Conservation (phyloP, 2,113 vertebrate species). For the Gymnogyps californianus region DNA sequence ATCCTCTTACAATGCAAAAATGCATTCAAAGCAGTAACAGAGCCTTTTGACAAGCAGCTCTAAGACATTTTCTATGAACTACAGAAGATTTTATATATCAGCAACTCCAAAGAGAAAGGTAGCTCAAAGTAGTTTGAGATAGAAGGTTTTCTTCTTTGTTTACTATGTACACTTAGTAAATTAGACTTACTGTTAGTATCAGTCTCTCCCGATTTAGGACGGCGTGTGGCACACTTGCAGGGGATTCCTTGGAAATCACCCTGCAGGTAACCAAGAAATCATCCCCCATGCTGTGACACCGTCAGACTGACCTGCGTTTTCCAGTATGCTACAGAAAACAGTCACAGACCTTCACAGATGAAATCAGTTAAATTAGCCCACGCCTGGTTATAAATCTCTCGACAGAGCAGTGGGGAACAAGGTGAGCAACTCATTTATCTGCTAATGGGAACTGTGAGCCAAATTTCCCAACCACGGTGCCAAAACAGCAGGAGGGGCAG, state of each 20-base stretch:
- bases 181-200: background rate
- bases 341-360: background rate
- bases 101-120: background rate
- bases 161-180: background rate
- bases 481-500: slow-evolving; percentile 29
- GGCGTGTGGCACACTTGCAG: background rate
- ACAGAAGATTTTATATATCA: background rate
- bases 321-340: background rate
- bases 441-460: slow-evolving; percentile 60
- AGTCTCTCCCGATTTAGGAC: background rate
- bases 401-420: slow-evolving; percentile 20
- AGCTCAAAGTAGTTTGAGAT: background rate
- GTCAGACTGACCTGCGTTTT: background rate
- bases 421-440: slow-evolving; percentile 57
- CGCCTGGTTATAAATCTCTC: slow-evolving; percentile 45
- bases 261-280: background rate
- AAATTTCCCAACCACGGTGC: slow-evolving; percentile 37
- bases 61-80: background rate
- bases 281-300: background rate
- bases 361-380: slow-evolving; percentile 8
- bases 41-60: background rate
- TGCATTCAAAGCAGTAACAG: background rate
- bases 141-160: background rate
- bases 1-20: background rate
- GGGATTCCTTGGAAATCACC: background rate